These are phyloP conservation scores for Nasonia giraulti DNA, from an alignment of 1,140 invertebrate genomes.

Conservation along the genomic window DNA sequence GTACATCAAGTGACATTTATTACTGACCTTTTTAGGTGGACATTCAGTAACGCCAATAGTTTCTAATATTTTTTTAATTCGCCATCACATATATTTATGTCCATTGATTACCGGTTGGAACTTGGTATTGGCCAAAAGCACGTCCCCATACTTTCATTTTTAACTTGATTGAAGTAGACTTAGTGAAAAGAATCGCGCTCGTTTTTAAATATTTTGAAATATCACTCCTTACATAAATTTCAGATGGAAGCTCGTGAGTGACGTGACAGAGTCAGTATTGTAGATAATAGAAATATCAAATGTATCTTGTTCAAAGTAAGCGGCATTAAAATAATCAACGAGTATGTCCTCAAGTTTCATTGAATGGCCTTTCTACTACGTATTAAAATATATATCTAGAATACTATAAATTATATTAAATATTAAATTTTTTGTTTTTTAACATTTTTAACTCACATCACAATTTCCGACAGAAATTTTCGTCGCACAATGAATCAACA, in stretches of 20 bases:
- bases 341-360: neutral
- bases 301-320: neutral
- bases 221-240: neutral
- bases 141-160: neutral
- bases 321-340: neutral
- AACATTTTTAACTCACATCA: too few species aligned
- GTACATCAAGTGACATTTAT: too few species aligned
- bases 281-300: conserved; percentile 1
- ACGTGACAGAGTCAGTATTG: neutral
- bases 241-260: neutral
- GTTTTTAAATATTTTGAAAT: neutral
- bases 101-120: neutral
- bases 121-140: neutral
- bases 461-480: too few species aligned
- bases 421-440: too few species aligned
- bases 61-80: neutral
- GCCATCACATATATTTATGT: neutral
- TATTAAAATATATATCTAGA: too few species aligned
- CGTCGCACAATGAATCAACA: too few species aligned
- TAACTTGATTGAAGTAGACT: neutral
- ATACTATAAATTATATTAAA: too few species aligned
- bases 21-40: too few species aligned
- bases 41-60: too few species aligned
- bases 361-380: too few species aligned
- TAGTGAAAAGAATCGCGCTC: neutral